These are phyloP conservation scores for Tenodera sinensis DNA, from an alignment of 2,888 invertebrate species.

Conservation along the genomic window DNA sequence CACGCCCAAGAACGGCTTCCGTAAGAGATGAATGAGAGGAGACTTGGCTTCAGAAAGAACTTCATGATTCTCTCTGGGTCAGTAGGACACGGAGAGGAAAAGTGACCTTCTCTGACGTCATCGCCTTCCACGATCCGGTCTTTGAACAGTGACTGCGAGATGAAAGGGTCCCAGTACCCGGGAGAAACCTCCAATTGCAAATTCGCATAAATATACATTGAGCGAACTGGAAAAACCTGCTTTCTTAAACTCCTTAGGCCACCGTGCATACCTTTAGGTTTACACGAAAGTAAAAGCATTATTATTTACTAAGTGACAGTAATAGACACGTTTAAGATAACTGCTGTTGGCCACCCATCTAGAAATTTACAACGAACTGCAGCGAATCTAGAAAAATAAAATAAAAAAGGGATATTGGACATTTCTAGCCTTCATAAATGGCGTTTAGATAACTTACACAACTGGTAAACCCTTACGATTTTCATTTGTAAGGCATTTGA, in stretches of 20 bases:
- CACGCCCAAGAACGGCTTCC: neutral
- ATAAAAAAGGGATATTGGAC: no score
- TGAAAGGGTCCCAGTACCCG: neutral
- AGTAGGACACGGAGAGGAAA: constrained; percentile 11
- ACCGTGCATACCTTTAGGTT: neutral
- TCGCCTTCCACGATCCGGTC: neutral
- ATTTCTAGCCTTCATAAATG: no score
- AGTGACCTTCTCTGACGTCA: constrained; percentile 15
- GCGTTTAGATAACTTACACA: no score
- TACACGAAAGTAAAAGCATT: neutral
- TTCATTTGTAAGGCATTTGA: no score
- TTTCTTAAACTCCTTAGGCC: neutral
- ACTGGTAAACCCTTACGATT: no score
- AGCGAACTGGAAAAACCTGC: neutral
- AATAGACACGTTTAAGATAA: no score
- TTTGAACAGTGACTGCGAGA: neutral
- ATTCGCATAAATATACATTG: neutral
- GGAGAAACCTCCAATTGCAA: neutral
- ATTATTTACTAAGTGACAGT: neutral
- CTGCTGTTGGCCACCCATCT: no score
- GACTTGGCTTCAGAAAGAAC: neutral
- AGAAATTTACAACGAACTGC: no score
- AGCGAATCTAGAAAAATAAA: no score
- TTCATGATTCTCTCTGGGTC: neutral
- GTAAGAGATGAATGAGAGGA: neutral